Base-by-base conservation (phyloP, 2,113 vertebrate species). In the Cololabis saira region DNA sequence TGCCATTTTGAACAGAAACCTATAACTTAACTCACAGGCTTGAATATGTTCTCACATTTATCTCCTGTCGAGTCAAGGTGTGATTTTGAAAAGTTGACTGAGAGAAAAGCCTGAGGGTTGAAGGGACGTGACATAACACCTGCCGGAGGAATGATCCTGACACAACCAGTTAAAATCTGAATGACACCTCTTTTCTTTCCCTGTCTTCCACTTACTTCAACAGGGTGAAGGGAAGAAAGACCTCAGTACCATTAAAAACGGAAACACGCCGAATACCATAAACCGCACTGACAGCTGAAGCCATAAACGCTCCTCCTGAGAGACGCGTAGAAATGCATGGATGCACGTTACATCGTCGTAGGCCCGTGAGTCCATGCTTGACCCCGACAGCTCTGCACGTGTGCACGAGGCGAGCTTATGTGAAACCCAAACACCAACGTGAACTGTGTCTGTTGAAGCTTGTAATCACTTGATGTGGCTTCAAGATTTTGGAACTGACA, bases 371-470 rank as follows among this genome's bases (percentile, higher is more conserved):
- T 55, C 43, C 48, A 43, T 58, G 45, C 17, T 50, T 17, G 45
- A 70, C 47, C 43, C 47, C 24, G 37, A 50, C 57, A 49, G 58
- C 66, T 30, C 54, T 16, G 42, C 52, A 16, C 4, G 42, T 48
- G 45, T 30, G 60, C 78, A 77, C 76, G 77, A 51, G 73, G 67
- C 45, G 0, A 53, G 65, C 57, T 60, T 75, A 84, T 62, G 76
- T 82, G 76, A 80, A 72, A 40, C 45, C n/a, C n/a, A n/a, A 8
- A 15, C 15, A 45, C 4, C 14, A 21, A 19, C 27, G 12, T 12
- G 70, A 68, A 30, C 19, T 17, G 41, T 65, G 44, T 3, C 51
- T 16, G 24, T 33, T 14, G n/a, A 22, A 52, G 21, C 15, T 5
- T 10, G 48, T 15, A 5, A 50, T 50, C 1, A 62, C 41, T 37